These are phyloP conservation scores for Epirrhoe alternata DNA, from an alignment of 2,888 invertebrate genomes.

Conservation along the genomic window DNA sequence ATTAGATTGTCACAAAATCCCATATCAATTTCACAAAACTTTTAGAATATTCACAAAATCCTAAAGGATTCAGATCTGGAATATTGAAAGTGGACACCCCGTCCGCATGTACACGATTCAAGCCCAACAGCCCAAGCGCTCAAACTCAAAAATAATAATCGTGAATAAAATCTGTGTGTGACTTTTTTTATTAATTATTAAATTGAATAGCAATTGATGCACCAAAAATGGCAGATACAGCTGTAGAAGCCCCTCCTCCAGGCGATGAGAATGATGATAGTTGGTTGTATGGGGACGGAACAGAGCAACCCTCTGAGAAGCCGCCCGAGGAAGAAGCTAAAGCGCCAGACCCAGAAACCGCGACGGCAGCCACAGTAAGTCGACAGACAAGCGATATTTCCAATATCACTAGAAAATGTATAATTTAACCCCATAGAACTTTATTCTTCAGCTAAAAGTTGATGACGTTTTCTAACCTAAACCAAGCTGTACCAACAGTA, in stretches of 20 bases:
- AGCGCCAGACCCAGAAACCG: slow-evolving; percentile 36
- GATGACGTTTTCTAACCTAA: slow-evolving; percentile 32
- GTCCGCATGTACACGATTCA: too few species aligned
- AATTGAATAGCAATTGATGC: not conserved
- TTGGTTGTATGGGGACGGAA: slow-evolving; percentile 94
- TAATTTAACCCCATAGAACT: not conserved
- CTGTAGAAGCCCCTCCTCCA: slow-evolving; percentile 66
- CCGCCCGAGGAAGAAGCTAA: slow-evolving; percentile 53
- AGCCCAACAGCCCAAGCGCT: too few species aligned
- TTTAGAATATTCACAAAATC: too few species aligned
- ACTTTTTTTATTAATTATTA: not conserved
- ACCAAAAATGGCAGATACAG: slow-evolving; percentile 72
- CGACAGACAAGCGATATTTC: not conserved
- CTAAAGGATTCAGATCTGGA: too few species aligned
- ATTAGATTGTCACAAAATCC: too few species aligned
- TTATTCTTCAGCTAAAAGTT: not conserved
- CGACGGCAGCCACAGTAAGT: slow-evolving; percentile 15
- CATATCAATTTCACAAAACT: too few species aligned
- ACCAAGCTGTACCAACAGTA: not conserved
- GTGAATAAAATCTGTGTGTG: not conserved
- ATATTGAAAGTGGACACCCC: too few species aligned
- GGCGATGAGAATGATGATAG: slow-evolving; percentile 91
- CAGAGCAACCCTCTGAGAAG: slow-evolving; percentile 66
- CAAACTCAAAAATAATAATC: not conserved
- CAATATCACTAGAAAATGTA: not conserved